Evolutionary conservation across 2,113 vertebrate genomes (phyloP).

Genomic region (Plestiodon gilberti): DNA sequence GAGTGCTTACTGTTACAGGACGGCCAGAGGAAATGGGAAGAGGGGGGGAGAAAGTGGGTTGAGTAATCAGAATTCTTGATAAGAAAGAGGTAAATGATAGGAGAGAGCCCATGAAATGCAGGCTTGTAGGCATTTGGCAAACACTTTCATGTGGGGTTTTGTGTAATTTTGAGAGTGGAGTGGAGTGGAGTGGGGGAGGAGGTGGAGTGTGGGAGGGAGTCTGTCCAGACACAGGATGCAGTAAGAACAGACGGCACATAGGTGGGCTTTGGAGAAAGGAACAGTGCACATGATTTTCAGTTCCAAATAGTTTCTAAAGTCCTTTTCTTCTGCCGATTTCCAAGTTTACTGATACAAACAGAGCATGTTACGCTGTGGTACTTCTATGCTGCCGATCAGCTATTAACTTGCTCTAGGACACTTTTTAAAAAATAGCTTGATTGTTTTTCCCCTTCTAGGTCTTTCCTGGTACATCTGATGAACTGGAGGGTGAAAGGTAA

Average conservation of each 20-base stretch:
- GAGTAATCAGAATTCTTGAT: neutral
- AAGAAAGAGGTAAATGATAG: neutral
- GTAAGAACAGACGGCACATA: neutral
- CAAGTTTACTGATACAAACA: neutral
- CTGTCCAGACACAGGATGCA: neutral
- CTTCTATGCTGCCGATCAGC: neutral
- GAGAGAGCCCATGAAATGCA: neutral
- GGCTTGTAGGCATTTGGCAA: neutral
- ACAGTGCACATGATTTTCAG: neutral
- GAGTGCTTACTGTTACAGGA: too few relatives aligned
- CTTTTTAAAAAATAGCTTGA: conserved; percentile 18
- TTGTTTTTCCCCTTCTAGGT: conserved; percentile 72
- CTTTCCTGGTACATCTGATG: conserved; percentile 84
- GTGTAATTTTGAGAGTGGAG: neutral
- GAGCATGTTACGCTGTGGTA: neutral
- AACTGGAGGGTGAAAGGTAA: conserved; percentile 93
- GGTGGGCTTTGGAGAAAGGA: neutral
- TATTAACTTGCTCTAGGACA: neutral
- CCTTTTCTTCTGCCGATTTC: too few relatives aligned
- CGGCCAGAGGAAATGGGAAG: neutral
- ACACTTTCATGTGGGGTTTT: neutral
- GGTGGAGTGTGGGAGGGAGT: neutral
- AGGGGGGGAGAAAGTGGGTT: neutral
- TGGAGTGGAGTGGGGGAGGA: neutral
- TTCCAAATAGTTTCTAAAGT: neutral